Evolutionary conservation across 2,113 vertebrate species (phyloP).

Genomic region (Equus quagga): DNA sequence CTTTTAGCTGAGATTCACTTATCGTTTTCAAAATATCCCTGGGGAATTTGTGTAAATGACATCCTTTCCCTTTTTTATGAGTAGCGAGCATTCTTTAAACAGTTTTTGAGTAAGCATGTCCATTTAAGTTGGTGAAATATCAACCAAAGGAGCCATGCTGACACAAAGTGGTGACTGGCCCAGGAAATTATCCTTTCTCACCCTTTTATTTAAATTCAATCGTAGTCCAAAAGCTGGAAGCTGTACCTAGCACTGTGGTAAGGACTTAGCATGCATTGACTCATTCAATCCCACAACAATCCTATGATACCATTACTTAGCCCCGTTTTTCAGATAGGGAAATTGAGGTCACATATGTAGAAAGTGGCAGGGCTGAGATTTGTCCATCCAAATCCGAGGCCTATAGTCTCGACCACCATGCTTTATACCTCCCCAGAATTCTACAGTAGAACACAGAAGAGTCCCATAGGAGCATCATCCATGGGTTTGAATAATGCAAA

Average conservation of each 20-base stretch:
- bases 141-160: not conserved
- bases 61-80: not conserved
- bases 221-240: not conserved
- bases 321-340: not conserved
- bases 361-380: not conserved
- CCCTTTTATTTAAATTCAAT: not conserved
- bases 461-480: not conserved
- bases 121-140: not conserved
- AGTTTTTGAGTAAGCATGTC: not conserved
- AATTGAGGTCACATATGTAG: not conserved
- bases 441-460: not conserved
- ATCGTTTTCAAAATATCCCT: conserved; percentile 41
- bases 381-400: not conserved
- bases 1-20: not conserved
- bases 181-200: not conserved
- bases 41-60: conserved; percentile 10
- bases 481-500: not conserved
- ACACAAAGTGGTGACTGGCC: not conserved
- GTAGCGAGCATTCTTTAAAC: not conserved
- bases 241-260: not conserved
- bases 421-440: not conserved
- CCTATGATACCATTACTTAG: not conserved
- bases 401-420: not conserved
- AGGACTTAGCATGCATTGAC: not conserved
- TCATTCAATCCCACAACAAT: not conserved